Conservation (phyloP, 2,797 vertebrate species). For the Betta splendens region DNA sequence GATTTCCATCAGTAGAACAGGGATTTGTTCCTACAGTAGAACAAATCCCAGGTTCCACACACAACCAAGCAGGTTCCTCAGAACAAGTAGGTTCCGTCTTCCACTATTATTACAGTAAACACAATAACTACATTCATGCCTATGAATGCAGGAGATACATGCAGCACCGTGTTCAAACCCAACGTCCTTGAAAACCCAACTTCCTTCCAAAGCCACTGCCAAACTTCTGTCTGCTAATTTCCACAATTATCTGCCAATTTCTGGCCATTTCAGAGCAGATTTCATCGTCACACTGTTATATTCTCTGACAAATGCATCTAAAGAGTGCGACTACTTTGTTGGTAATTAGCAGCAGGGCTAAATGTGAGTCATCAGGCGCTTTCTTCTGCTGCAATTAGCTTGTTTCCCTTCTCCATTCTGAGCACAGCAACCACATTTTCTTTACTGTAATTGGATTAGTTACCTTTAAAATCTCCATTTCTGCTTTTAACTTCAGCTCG, state of each 20-base stretch:
- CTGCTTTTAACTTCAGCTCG: slow-evolving; percentile 24
- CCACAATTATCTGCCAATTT: slow-evolving; percentile 11
- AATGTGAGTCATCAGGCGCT: slow-evolving; percentile 10
- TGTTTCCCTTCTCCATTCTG: slow-evolving; percentile 24
- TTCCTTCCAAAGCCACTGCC: background rate
- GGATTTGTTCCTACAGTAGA: too few species aligned
- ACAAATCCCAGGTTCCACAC: too few species aligned
- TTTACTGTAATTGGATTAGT: slow-evolving; percentile 50
- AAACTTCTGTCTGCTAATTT: slow-evolving; percentile 9
- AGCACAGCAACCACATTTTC: slow-evolving; percentile 20
- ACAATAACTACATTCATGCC: background rate
- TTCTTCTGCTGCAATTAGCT: slow-evolving; percentile 39
- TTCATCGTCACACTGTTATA: background rate
- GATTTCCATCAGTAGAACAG: too few species aligned
- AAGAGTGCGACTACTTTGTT: slow-evolving; percentile 14
- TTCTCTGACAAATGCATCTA: slow-evolving; percentile 14
- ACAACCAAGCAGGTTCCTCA: too few species aligned
- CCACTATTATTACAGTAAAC: too few species aligned
- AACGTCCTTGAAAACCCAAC: slow-evolving; percentile 1
- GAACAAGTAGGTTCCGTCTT: too few species aligned
- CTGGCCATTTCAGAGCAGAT: slow-evolving; percentile 5
- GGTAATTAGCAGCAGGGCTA: slow-evolving; percentile 25
- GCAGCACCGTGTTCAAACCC: background rate
- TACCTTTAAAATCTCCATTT: slow-evolving; percentile 48
- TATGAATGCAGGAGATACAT: background rate